These are phyloP conservation scores for Nesidiocoris tenuis DNA, from an alignment of 2,888 invertebrate genomes.

Conservation along the genomic window DNA sequence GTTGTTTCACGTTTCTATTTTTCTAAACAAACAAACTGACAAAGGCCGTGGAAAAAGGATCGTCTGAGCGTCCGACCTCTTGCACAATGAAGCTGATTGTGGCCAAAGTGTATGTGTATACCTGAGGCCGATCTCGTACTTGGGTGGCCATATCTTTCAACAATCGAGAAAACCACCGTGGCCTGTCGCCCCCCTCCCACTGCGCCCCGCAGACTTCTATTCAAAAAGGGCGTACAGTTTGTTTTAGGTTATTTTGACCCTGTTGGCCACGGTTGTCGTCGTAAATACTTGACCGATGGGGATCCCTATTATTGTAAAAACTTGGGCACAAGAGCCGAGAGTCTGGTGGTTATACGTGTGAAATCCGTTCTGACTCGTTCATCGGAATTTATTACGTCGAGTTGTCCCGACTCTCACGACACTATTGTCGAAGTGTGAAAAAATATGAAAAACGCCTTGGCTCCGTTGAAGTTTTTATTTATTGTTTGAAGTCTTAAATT, in stretches of 20 bases:
- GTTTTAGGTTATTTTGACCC: constrained; percentile 39
- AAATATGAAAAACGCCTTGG: constrained; percentile 3
- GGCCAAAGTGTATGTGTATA: constrained; percentile 4
- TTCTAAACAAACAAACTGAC: not conserved
- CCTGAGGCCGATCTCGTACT: constrained; percentile 23
- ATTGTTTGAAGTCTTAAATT: not conserved
- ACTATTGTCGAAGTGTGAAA: not conserved
- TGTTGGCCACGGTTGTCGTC: constrained; percentile 38
- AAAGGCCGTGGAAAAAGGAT: not conserved
- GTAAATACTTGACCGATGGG: constrained; percentile 28
- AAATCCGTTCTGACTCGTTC: constrained; percentile 31
- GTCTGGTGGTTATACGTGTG: constrained; percentile 17
- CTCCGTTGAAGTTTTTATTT: not conserved
- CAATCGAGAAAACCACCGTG: constrained; percentile 28
- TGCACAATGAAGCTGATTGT: constrained; percentile 27
- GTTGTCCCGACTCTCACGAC: not conserved
- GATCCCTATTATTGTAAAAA: constrained; percentile 13
- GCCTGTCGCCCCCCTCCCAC: constrained; percentile 33
- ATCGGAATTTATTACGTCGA: constrained; percentile 26
- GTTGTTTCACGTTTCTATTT: not conserved
- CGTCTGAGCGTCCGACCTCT: not conserved
- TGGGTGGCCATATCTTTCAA: constrained; percentile 36
- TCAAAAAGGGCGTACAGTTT: constrained; percentile 14
- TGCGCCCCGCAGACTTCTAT: not conserved
- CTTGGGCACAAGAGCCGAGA: not conserved